Conservation (phyloP, 2,113 vertebrate species). For the Tenebrosternarchus preto region DNA sequence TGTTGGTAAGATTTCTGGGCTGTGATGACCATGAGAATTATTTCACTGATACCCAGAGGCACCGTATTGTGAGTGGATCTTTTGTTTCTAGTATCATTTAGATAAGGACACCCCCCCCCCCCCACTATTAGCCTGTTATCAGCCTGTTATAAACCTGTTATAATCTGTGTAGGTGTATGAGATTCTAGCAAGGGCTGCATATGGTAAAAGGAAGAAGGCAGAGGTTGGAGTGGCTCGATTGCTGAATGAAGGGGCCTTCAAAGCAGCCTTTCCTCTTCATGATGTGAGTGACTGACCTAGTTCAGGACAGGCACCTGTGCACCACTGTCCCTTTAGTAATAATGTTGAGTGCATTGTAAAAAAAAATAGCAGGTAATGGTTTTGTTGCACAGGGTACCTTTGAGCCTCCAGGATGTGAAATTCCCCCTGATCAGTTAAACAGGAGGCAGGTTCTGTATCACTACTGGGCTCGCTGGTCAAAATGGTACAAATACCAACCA, state of each 20-base stretch:
- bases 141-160: background rate
- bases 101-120: too few species aligned
- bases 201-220: constrained; percentile 73
- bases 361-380: background rate
- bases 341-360: too few species aligned
- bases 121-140: too few species aligned
- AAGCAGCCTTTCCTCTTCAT: constrained; percentile 75
- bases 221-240: constrained; percentile 77
- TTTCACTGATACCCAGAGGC: constrained; percentile 78
- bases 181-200: constrained; percentile 72
- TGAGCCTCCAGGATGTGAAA: constrained; percentile 63
- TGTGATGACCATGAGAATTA: constrained; percentile 67
- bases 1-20: constrained; percentile 73
- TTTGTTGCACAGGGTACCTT: constrained; percentile 66
- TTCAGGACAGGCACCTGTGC: background rate
- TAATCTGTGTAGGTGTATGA: constrained; percentile 72
- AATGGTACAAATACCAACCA: constrained; percentile 80
- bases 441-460: constrained; percentile 73
- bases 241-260: constrained; percentile 72
- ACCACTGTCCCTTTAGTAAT: too few species aligned
- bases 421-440: constrained; percentile 70
- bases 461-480: constrained; percentile 79
- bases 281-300: constrained; percentile 63
- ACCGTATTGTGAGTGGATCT: constrained; percentile 72
- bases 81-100: background rate